These are phyloP conservation scores for Agrotis exclamationis DNA, from an alignment of 2,888 invertebrate species.

Conservation along the genomic window DNA sequence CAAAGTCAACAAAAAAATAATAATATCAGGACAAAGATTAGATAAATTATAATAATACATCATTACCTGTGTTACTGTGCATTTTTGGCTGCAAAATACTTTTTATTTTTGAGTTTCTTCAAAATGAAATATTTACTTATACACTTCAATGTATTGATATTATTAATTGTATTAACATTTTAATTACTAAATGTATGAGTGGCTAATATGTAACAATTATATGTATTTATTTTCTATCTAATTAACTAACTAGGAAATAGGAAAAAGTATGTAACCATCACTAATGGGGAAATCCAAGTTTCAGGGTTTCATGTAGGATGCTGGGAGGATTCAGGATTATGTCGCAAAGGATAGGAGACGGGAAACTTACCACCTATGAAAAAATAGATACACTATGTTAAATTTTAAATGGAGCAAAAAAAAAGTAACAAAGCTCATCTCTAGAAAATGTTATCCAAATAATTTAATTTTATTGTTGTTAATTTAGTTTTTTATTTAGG, in stretches of 20 bases:
- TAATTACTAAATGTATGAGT: too few relatives aligned
- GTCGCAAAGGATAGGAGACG: constrained; percentile 50
- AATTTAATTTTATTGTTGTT: not conserved
- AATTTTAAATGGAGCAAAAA: constrained; percentile 43
- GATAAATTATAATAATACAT: not conserved
- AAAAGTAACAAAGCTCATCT: not conserved
- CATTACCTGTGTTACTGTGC: too few relatives aligned
- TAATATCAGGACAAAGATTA: not conserved
- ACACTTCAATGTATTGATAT: too few relatives aligned
- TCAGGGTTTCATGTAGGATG: constrained; percentile 58
- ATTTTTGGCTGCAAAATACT: not conserved
- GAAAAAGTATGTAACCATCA: constrained; percentile 34
- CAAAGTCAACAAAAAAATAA: not conserved
- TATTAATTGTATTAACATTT: too few relatives aligned
- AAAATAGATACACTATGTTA: constrained; percentile 63
- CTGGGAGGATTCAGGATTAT: constrained; percentile 17
- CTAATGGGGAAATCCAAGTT: constrained; percentile 70
- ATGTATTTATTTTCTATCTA: too few relatives aligned
- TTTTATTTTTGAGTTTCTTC: not conserved
- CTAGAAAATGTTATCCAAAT: not conserved
- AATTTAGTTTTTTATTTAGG: not conserved
- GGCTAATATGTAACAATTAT: too few relatives aligned
- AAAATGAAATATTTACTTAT: too few relatives aligned
- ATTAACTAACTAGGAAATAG: constrained; percentile 36
- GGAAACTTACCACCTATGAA: constrained; percentile 85